phyloP scores from a whole-genome alignment of 1,140 invertebrate species.

The Psix sp. region DNA sequence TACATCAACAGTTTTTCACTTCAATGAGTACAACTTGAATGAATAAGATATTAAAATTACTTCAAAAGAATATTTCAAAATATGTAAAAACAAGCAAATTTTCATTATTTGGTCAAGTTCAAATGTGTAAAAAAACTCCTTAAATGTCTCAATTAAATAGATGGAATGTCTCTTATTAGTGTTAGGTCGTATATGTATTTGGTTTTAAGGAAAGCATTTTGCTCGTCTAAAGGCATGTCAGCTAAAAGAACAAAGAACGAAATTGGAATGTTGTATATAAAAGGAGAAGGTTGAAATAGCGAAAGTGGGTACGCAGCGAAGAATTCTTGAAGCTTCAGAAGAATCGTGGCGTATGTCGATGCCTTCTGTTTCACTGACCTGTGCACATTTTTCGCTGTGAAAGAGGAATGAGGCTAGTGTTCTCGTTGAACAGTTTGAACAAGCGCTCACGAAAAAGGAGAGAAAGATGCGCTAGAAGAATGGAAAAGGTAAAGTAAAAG shows the following conservation, averaged over 20 bases:
- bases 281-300: conserved; percentile 18
- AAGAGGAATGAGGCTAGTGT: too few species aligned
- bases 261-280: conserved; percentile 53
- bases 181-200: conserved; percentile 15
- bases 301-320: conserved; percentile 27
- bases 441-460: not conserved
- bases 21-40: too few species aligned
- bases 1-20: too few species aligned
- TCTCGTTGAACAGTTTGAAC: too few species aligned
- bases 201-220: conserved; percentile 36
- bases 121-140: too few species aligned
- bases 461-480: conserved; percentile 29
- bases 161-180: conserved; percentile 23
- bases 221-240: conserved; percentile 31
- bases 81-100: too few species aligned
- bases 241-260: too few species aligned
- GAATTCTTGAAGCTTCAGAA: conserved; percentile 47
- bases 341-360: conserved; percentile 45
- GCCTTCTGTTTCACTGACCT: conserved; percentile 46
- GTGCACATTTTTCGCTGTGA: conserved; percentile 41
- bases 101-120: too few species aligned
- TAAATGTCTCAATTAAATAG: conserved; percentile 29
- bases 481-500: conserved; percentile 39
- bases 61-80: too few species aligned
- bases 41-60: too few species aligned